Base-by-base conservation (phyloP, 2,888 invertebrate genomes). In the Xylocampa areola region DNA sequence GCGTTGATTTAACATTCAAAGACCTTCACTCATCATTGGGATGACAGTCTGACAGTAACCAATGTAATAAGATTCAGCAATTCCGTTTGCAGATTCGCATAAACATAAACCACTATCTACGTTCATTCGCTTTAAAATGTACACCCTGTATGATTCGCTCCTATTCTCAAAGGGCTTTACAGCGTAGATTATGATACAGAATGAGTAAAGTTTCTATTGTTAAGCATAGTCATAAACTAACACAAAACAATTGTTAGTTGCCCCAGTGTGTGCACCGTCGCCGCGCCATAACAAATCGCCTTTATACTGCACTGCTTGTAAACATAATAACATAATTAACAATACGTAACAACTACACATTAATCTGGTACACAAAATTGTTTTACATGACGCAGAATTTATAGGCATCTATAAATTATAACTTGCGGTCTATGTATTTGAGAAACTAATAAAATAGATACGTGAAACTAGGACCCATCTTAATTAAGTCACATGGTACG, bases 171-270 rank as follows among this genome's bases (percentile, higher is more conserved):
- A 70, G 65, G 68, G 61, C 64, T 68, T 60, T 71, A 70, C 58
- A 63, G 52, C 52, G 57, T 60, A 76, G 68, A 77, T 80, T 82
- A 77, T 82, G 76, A 79, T 79, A 82, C 80, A 80, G 73, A 78
- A 77, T 71, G 79, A 77, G 76, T 73, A 78, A 83, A 83, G 81
- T 84, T 84, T 72, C 77, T 68, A 83, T 84, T 84, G 84, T 84
- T 70, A 76, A 68, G 62, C 71, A 65, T 61, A 65, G 73, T 75
- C 77, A 74, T 83, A 83, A 82, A 81, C 84, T 80, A 81, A 79
- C 78, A 77, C 75, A 68, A 80, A 82, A 84, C 82, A 80, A 85
- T 86, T 82, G 85, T 78, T 79, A 65, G 72, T 73, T 59, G 53
- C 65, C 55, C 66, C 65, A 68, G 67, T 51, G 73, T 66, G 59